Evolutionary conservation across 2,113 vertebrate genomes (phyloP), one percentile per base, ranked within the genome.

Genomic region (Rhinoderma darwinii): DNA sequence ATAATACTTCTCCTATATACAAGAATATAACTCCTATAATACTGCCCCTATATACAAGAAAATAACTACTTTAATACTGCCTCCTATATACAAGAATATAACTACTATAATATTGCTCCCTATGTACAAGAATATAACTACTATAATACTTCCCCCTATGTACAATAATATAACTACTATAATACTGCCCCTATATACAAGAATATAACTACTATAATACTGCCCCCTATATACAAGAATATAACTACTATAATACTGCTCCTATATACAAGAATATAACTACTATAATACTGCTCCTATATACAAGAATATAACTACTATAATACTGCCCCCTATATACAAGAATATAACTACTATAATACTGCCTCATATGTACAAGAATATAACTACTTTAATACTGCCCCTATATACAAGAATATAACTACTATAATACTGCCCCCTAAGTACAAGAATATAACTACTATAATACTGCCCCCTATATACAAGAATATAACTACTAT

Each of bases 341-440:
- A 66, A 66, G 61, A 66, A 66, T 66, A 66, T 66, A 66, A 66
- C 61, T 66, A 66, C 61, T 66, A 66, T 66, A 66, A 66, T 66
- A 66, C 61, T 66, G 61, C 68, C 9, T 7, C 22, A 25, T 27
- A 61, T 61, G 7, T 27, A 61, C 59, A 61, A 27, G 59, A 61
- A 61, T 61, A 61, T 61, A 61, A 61, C 59, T 30, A 61, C 59
- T 61, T 27, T 61, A 61, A 61, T 61, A 61, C 59, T 61, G 59
- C 59, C 4, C 59, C 61, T 63, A 63, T 63, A 4, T 63, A 63
- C 59, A 63, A 63, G 59, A 63, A 63, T 63, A 30, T 63, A 63
- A 27, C 59, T 63, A 63, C 59, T 63, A 63, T 63, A 63, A 54
- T 54, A 54, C 54, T 59, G 11, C 11, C 1, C 20, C 47, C 47